Evolutionary conservation across 1,140 invertebrate species (phyloP).

Genomic region (Achroia grisella): DNA sequence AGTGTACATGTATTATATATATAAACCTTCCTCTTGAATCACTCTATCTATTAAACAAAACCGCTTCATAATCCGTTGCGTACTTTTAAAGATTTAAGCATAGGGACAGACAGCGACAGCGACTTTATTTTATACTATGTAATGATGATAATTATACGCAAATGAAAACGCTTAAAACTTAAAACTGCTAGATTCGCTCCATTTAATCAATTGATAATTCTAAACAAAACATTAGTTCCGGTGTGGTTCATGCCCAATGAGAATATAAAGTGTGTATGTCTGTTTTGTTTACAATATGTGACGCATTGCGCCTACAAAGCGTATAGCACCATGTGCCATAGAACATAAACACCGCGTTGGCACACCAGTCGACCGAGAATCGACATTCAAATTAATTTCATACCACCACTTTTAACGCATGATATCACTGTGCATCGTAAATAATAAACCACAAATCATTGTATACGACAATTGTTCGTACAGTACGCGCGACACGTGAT

Average conservation of each 20-base stretch:
- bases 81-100: too few relatives aligned
- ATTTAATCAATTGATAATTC: too few relatives aligned
- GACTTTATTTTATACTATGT: too few relatives aligned
- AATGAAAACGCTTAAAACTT: too few relatives aligned
- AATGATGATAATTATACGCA: too few relatives aligned
- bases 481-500: constrained; percentile 37
- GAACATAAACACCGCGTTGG: constrained; percentile 37
- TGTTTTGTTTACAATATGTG: constrained; percentile 31
- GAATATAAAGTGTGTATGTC: constrained; percentile 1
- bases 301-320: constrained; percentile 26
- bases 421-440: constrained; percentile 28
- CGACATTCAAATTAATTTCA: constrained; percentile 8
- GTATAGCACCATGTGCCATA: constrained; percentile 30
- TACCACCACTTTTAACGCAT: constrained; percentile 22
- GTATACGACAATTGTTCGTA: constrained; percentile 24
- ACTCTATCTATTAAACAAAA: too few relatives aligned
- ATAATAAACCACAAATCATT: constrained; percentile 31
- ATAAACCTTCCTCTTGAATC: too few relatives aligned
- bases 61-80: too few relatives aligned
- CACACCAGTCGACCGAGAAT: constrained; percentile 22
- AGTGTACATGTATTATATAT: too few relatives aligned
- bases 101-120: too few relatives aligned
- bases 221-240: neutral
- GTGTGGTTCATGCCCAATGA: neutral
- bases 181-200: too few relatives aligned